Evolutionary conservation across 2,888 invertebrate genomes (phyloP).

Genomic region (Scelioninae gen. 1): DNA sequence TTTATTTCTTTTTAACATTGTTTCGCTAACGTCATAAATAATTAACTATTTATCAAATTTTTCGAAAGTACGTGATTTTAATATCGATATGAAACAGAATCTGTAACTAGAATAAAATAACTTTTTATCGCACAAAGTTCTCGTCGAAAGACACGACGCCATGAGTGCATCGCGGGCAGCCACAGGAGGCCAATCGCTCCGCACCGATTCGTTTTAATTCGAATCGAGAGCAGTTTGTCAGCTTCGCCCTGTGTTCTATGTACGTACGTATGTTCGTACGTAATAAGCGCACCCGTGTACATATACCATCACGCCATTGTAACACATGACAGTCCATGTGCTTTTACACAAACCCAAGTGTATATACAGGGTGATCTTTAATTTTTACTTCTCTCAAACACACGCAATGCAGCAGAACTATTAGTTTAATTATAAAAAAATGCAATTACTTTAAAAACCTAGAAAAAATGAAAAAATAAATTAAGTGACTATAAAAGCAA

Average conservation of each 20-base stretch:
- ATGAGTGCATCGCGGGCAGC: slow-evolving; percentile 54
- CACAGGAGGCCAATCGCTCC: slow-evolving; percentile 62
- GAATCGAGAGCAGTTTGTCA: slow-evolving; percentile 78
- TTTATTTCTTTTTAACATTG: no score
- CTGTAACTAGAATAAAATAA: slow-evolving; percentile 22
- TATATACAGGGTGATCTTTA: slow-evolving; percentile 41
- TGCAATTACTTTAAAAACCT: neutral
- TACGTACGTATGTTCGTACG: slow-evolving; percentile 59
- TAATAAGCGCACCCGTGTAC: slow-evolving; percentile 61
- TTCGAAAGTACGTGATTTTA: no score
- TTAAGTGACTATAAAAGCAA: neutral
- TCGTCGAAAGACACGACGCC: slow-evolving; percentile 47
- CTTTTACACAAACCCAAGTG: slow-evolving; percentile 42
- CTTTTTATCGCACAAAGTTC: slow-evolving; percentile 32
- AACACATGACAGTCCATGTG: slow-evolving; percentile 49
- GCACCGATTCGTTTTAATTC: slow-evolving; percentile 77
- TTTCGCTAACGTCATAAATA: no score
- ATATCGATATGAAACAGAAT: no score
- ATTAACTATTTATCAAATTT: no score
- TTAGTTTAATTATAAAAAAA: no score
- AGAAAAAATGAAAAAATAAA: no score
- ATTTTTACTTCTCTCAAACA: slow-evolving; percentile 16
- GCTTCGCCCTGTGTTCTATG: slow-evolving; percentile 63
- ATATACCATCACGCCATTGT: slow-evolving; percentile 48
- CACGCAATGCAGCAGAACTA: neutral